phyloP scores from a whole-genome alignment of 2,797 vertebrate genomes.

The Tenualosa thibaudeaui region DNA sequence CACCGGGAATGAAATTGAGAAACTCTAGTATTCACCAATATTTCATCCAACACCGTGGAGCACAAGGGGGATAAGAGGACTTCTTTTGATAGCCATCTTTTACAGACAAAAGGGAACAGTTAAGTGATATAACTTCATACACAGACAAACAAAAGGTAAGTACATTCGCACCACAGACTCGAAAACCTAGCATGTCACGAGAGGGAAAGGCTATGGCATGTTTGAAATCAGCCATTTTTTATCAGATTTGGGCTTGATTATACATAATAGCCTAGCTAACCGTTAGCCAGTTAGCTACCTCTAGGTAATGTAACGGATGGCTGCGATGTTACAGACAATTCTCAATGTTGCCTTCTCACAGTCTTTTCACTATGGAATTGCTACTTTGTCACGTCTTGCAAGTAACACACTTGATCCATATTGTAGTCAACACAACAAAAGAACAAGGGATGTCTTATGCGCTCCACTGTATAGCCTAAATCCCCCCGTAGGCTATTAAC shows the following conservation, averaged over 20 bases:
- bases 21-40: conserved; percentile 50
- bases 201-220: neutral
- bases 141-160: conserved; percentile 30
- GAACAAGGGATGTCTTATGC: neutral
- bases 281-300: conserved; percentile 59
- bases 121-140: conserved; percentile 64
- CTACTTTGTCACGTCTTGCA: conserved; percentile 3
- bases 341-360: conserved; percentile 37
- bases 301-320: conserved; percentile 56
- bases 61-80: conserved; percentile 71
- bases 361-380: neutral
- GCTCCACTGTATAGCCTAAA: neutral
- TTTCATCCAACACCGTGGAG: conserved; percentile 65
- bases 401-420: neutral
- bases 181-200: neutral
- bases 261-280: conserved; percentile 40
- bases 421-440: neutral
- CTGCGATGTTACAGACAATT: conserved; percentile 57
- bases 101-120: conserved; percentile 81
- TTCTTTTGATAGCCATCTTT: conserved; percentile 77
- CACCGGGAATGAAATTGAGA: conserved; percentile 67
- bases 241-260: conserved; percentile 22
- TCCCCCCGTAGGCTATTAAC: too few species aligned
- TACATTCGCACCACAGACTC: neutral
- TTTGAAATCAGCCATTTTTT: conserved; percentile 9